Conservation (phyloP, 2,113 vertebrate genomes). For the Agapornis roseicollis region DNA sequence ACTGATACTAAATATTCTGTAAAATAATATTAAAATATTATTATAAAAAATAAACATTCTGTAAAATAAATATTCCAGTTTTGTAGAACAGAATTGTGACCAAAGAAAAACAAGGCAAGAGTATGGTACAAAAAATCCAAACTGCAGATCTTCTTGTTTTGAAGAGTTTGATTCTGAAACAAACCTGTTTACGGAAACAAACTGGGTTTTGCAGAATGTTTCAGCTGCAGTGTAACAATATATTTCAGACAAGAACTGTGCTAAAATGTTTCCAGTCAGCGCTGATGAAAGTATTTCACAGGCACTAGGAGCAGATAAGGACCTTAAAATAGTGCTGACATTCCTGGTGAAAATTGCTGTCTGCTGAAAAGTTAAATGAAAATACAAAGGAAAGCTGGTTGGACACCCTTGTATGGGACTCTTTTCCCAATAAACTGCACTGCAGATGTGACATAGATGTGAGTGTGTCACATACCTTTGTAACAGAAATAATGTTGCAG, state of each 20-base stretch:
- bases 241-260: background rate
- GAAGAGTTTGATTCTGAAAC: background rate
- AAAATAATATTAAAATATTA: background rate
- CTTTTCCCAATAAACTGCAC: background rate
- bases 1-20: background rate
- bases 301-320: background rate
- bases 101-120: background rate
- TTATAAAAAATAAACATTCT: background rate
- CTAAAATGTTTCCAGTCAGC: background rate
- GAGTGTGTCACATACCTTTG: constrained; percentile 73
- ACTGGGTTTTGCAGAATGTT: background rate
- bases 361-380: background rate
- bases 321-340: background rate
- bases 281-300: background rate
- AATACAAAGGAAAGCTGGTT: background rate
- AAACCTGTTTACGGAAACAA: background rate
- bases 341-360: background rate
- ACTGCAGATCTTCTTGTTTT: background rate
- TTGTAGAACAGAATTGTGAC: background rate
- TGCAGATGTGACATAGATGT: background rate
- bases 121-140: background rate
- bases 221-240: background rate
- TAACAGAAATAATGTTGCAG: constrained; percentile 83
- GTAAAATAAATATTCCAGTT: background rate
- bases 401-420: background rate